A percentile compares a stretch with the other conserved stretches of the same genome.
These are phyloP conservation scores for Scartelaos histophorus DNA, from an alignment of 2,113 vertebrate genomes.

Conservation along the genomic window DNA sequence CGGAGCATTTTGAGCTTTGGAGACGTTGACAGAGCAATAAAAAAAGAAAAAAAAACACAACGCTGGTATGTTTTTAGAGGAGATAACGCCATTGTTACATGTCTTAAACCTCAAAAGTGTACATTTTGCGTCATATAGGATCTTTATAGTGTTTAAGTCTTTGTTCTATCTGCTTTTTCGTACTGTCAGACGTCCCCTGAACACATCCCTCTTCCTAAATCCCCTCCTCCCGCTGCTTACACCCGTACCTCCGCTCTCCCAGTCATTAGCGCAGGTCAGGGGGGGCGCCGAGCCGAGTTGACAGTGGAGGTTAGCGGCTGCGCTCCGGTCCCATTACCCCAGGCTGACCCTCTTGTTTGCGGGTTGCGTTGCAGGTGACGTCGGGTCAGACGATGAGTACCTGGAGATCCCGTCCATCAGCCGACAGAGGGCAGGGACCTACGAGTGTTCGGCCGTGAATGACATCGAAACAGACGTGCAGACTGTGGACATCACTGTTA, in stretches of 20 bases:
- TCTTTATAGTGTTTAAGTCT: no score
- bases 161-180: no score
- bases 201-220: no score
- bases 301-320: conserved; percentile 28
- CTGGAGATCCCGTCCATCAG: conserved; percentile 92
- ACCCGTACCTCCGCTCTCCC: neutral
- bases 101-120: no score
- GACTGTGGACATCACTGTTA: conserved; percentile 91
- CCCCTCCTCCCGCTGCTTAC: neutral
- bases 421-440: conserved; percentile 87
- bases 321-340: conserved; percentile 26
- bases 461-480: conserved; percentile 87
- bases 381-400: conserved; percentile 90
- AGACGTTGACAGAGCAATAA: no score
- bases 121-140: no score
- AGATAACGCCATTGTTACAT: no score
- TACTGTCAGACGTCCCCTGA: no score
- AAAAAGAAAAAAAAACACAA: no score
- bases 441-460: conserved; percentile 92
- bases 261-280: neutral
- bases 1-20: no score
- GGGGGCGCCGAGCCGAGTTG: conserved; percentile 2
- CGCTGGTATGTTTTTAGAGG: no score
- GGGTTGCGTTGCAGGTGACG: conserved; percentile 77
- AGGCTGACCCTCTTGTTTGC: conserved; percentile 32